Evolutionary conservation across 2,113 vertebrate genomes (phyloP), one percentile per base, ranked within the genome.

Genomic region (Acrocephalus arundinaceus): DNA sequence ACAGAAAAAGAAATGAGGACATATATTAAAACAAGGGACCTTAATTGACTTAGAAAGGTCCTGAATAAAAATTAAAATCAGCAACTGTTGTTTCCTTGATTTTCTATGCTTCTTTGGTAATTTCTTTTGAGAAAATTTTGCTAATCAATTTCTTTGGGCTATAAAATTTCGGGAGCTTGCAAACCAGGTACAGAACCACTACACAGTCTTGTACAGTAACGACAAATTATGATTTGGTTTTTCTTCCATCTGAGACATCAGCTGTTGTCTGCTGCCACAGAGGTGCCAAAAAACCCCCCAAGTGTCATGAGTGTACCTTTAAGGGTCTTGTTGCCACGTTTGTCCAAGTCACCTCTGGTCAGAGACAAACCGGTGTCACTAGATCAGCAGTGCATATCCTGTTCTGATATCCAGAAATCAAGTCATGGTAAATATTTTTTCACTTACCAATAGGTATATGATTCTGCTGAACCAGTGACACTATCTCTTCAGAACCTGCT

Each of bases 361-460:
- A 59, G 48, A 89, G 39, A 37, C n/a, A 80, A 72, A 55, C 7
- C 10, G 30, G 67, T 77, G 35, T 65, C 75, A 48, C 30, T 8
- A 37, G 21, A 35, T 43, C 81, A 87, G 71, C 54, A 80, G 51
- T 13, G 49, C 1, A 2, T 5, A 23, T 1, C 7, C 19, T 71
- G 9, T 9, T 54, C 33, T 59, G 30, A 54, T 71, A 63, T 7
- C 20, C 14, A 66, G 48, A 85, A 25, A 58, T 11, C 9, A 46
- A 65, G 23, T 8, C 4, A 39, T 8, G 6, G 25, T 16, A 39
- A n/a, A 8, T n/a, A 43, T 3, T 37, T 11, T 67, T 68, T 80
- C 54, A 33, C 97, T 98, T 97, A 99, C 99, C 99, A 13, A 99
- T 97, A 10, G 99, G 99, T 89, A 99, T 99, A 23, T 58, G 97